phyloP scores from a whole-genome alignment of 2,797 vertebrate genomes.

The Gymnoscopelus microlampas region DNA sequence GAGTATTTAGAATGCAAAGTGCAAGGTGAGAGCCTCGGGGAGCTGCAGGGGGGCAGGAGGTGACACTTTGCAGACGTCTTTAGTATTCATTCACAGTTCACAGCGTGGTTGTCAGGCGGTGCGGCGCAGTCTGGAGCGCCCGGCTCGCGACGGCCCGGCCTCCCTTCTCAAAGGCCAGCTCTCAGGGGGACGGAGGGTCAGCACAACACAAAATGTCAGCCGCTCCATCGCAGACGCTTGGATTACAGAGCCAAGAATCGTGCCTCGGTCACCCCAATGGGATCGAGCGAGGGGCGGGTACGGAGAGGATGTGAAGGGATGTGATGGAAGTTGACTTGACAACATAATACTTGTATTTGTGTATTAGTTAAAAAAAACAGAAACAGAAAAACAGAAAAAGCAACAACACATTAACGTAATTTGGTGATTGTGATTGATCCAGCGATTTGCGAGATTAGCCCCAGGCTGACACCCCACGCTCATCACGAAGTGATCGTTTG shows the following conservation, averaged over 20 bases:
- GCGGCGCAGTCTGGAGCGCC: slow-evolving; percentile 11
- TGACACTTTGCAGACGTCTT: slow-evolving; percentile 38
- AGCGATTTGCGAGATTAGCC: too few relatives aligned
- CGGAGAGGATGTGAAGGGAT: not conserved
- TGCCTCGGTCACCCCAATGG: not conserved
- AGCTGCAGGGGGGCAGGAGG: slow-evolving; percentile 42
- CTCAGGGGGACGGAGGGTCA: slow-evolving; percentile 38
- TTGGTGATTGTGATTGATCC: too few relatives aligned
- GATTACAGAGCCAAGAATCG: slow-evolving; percentile 14
- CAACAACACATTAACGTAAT: too few relatives aligned
- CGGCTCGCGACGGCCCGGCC: not conserved
- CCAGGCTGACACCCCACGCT: not conserved
- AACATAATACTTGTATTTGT: too few relatives aligned
- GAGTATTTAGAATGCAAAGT: slow-evolving; percentile 9
- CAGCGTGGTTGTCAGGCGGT: slow-evolving; percentile 27
- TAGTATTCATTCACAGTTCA: slow-evolving; percentile 59
- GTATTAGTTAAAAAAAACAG: too few relatives aligned
- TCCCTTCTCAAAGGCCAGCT: slow-evolving; percentile 41
- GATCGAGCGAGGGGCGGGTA: not conserved
- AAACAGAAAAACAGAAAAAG: too few relatives aligned
- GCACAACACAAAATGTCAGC: slow-evolving; percentile 34
- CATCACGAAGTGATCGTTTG: too few relatives aligned
- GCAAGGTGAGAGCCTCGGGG: slow-evolving; percentile 16
- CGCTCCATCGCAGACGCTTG: slow-evolving; percentile 16
- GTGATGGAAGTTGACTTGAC: not conserved